phyloP scores from a whole-genome alignment of 2,888 invertebrate species.

The Leptopilina drosophilae region DNA sequence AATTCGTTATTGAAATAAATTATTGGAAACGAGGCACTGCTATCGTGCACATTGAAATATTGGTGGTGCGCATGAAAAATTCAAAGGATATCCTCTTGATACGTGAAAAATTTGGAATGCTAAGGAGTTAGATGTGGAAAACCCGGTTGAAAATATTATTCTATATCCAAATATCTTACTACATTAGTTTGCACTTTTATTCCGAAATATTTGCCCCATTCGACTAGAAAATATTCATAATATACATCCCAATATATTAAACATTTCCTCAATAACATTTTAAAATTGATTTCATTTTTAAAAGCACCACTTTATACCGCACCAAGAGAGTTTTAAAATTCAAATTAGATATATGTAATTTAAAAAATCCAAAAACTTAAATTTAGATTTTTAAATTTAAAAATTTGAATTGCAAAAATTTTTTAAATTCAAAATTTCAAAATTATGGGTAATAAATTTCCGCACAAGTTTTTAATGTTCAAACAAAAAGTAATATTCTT shows the following conservation, averaged over 20 bases:
- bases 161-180: constrained; percentile 19
- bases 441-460: no score
- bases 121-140: constrained; percentile 11
- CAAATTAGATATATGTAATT: no score
- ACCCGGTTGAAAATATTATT: constrained; percentile 23
- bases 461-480: no score
- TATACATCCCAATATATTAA: not conserved
- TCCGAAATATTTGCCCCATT: constrained; percentile 2
- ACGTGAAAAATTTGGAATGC: constrained; percentile 23
- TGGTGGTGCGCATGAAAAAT: constrained; percentile 22
- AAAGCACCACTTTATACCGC: not conserved
- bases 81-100: constrained; percentile 34
- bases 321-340: no score
- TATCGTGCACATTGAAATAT: constrained; percentile 26
- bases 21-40: constrained; percentile 21
- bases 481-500: no score
- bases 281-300: not conserved
- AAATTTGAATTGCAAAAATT: no score
- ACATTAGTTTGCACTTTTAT: constrained; percentile 18
- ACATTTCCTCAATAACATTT: not conserved
- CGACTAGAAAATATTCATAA: not conserved
- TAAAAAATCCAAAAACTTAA: no score
- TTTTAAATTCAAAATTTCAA: no score
- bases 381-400: no score
- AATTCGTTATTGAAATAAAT: constrained; percentile 36